Percentiles rank a stretch among this genome's conserved stretches.
Evolutionary conservation across 1,140 invertebrate genomes (phyloP).

Genomic region (Pollicipes pollicipes): DNA sequence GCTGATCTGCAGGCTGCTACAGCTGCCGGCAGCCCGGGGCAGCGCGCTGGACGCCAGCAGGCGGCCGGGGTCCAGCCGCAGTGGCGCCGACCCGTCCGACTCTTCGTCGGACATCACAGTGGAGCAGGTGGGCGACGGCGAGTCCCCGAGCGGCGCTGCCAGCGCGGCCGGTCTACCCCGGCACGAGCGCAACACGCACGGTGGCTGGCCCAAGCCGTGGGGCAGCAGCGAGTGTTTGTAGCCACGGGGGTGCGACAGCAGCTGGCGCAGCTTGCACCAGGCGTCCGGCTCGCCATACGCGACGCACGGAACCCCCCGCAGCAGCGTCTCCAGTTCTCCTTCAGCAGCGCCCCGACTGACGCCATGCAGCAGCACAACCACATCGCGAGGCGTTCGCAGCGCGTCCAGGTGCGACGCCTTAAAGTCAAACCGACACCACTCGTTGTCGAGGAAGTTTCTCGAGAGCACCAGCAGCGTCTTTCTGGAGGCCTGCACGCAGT

Average conservation of each 20-base stretch:
- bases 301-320: not conserved
- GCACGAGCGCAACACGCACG: not conserved
- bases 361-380: not conserved
- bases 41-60: not conserved
- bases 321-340: not conserved
- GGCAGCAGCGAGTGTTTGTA: not conserved
- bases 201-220: not conserved
- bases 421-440: slow-evolving; percentile 24
- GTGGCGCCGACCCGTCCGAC: not conserved
- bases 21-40: too few relatives aligned
- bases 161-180: not conserved
- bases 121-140: not conserved
- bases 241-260: not conserved
- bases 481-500: slow-evolving; percentile 35
- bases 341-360: not conserved
- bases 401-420: slow-evolving; percentile 25
- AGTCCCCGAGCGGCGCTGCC: not conserved
- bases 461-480: slow-evolving; percentile 80
- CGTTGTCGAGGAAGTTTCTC: slow-evolving; percentile 66
- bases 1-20: not conserved
- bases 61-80: not conserved
- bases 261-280: not conserved
- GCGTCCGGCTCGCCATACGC: not conserved
- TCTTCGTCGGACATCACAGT: not conserved
- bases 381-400: slow-evolving; percentile 4